Conservation (phyloP, 1,140 invertebrate genomes). For the Capitella teleta region DNA sequence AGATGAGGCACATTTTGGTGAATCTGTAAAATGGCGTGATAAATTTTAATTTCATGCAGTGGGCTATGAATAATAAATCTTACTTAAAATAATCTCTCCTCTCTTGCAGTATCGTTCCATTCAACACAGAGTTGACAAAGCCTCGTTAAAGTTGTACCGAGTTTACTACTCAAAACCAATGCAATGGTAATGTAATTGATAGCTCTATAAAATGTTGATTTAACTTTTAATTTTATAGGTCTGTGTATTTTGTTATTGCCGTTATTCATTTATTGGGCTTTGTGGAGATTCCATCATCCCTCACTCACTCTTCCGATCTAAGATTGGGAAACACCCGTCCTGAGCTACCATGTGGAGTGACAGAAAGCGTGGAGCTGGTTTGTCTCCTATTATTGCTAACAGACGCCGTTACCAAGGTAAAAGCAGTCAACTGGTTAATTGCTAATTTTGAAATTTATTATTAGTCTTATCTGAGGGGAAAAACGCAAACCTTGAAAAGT, state of each 20-base stretch:
- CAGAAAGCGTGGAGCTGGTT: slow-evolving; percentile 27
- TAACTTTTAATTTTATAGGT: slow-evolving; percentile 10
- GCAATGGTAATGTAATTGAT: too few relatives aligned
- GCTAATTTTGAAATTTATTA: neutral
- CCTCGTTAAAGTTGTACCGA: too few relatives aligned
- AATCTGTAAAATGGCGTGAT: too few relatives aligned
- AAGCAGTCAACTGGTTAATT: neutral
- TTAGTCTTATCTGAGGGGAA: neutral
- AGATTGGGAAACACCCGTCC: slow-evolving; percentile 16
- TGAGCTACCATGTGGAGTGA: slow-evolving; percentile 26
- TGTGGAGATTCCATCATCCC: slow-evolving; percentile 35
- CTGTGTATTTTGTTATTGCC: slow-evolving; percentile 20
- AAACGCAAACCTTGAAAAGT: slow-evolving; percentile 10
- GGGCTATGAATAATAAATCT: too few relatives aligned
- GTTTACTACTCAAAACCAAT: too few relatives aligned
- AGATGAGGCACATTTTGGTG: too few relatives aligned
- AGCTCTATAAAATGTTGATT: too few relatives aligned
- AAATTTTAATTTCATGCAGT: too few relatives aligned
- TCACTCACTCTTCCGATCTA: slow-evolving; percentile 33
- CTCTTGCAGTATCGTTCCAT: too few relatives aligned
- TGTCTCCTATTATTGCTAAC: slow-evolving; percentile 27
- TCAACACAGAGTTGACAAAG: too few relatives aligned
- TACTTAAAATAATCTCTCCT: too few relatives aligned
- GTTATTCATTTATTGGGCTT: slow-evolving; percentile 33
- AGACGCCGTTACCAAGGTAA: slow-evolving; percentile 30